A percentile compares a stretch with the other conserved stretches of the same genome.
These are phyloP conservation scores for Stictonetta naevosa DNA, from an alignment of 2,113 vertebrate species.

Conservation along the genomic window DNA sequence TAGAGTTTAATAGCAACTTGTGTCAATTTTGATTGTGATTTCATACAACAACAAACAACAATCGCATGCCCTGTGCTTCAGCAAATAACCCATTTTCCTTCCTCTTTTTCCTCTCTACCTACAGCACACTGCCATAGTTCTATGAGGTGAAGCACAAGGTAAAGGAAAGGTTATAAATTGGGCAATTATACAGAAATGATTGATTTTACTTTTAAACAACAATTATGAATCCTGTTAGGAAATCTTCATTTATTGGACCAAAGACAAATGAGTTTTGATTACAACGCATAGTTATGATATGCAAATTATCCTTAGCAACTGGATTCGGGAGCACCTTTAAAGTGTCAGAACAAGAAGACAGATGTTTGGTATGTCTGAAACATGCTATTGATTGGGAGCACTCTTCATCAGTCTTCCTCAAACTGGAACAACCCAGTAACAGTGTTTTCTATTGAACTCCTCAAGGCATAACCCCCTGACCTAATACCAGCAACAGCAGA, in stretches of 20 bases:
- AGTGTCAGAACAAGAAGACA: not conserved
- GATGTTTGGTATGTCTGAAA: not conserved
- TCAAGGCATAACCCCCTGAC: not conserved
- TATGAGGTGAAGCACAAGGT: slow-evolving; percentile 13
- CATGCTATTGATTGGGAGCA: not conserved
- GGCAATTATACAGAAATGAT: slow-evolving; percentile 52
- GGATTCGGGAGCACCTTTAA: not conserved
- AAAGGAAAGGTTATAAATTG: slow-evolving; percentile 50
- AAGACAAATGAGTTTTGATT: slow-evolving; percentile 54
- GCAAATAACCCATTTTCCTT: slow-evolving; percentile 69
- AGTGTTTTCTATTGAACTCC: not conserved
- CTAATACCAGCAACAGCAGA: rapidly evolving
- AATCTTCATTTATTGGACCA: not conserved
- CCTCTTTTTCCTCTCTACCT: slow-evolving; percentile 49
- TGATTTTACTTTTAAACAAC: slow-evolving; percentile 59
- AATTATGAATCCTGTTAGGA: slow-evolving; percentile 39
- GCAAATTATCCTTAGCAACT: not conserved
- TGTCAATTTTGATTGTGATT: slow-evolving; percentile 86
- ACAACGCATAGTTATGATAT: not conserved
- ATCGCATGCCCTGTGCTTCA: slow-evolving; percentile 63
- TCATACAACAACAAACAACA: slow-evolving; percentile 83
- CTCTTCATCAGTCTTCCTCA: not conserved
- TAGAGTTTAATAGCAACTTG: slow-evolving; percentile 84
- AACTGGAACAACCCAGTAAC: not conserved
- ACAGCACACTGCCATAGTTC: slow-evolving; percentile 22